Evolutionary conservation across 2,113 vertebrate species (phyloP).

Genomic region (Eubucco bourcierii): DNA sequence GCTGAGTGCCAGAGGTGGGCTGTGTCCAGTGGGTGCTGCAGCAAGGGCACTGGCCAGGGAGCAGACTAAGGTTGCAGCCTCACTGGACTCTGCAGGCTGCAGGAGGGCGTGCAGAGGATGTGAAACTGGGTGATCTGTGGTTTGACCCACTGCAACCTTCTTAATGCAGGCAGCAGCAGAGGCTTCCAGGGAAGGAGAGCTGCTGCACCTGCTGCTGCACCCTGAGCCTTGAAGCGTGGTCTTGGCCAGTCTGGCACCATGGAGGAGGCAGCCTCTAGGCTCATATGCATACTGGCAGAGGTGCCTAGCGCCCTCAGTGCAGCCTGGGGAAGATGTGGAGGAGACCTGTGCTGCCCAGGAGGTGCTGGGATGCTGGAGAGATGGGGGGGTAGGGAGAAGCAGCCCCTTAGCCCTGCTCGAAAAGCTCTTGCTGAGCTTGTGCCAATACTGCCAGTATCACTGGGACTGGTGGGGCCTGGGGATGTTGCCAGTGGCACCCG

Average conservation of each 20-base stretch:
- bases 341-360: accelerated
- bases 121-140: background rate
- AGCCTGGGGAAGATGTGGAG: accelerated
- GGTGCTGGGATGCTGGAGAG: background rate
- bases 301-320: background rate
- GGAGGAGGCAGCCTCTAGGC: background rate
- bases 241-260: accelerated
- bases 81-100: background rate
- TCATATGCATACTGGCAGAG: background rate
- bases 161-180: background rate
- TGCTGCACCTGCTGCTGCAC: accelerated
- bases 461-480: accelerated
- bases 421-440: background rate
- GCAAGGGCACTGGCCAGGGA: accelerated
- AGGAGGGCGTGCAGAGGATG: background rate
- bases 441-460: accelerated
- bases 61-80: background rate
- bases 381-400: background rate
- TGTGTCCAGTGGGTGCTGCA: background rate
- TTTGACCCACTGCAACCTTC: background rate
- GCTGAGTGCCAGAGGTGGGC: background rate
- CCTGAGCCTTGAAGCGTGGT: accelerated
- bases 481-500: accelerated
- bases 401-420: background rate
- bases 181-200: background rate